These are phyloP conservation scores for Aurelia aurita complex sp. Pacific DNA, from an alignment of 30 jellyfish, hydroid and myxozoan species.

Conservation along the genomic window DNA sequence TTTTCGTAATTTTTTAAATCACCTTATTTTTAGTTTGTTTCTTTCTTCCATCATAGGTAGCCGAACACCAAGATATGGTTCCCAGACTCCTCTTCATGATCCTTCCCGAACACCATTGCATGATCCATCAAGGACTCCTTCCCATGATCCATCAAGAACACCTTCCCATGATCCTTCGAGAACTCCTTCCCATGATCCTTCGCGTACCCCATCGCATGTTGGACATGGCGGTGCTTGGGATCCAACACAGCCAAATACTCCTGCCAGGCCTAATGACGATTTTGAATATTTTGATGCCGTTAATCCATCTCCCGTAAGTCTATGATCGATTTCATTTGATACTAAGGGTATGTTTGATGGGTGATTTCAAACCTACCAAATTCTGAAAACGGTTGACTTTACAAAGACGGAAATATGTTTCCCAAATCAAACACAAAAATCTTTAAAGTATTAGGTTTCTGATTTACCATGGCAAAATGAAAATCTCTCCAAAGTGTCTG, in stretches of 20 bases:
- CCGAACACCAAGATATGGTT: conserved; percentile 92
- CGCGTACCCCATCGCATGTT: conserved; percentile 95
- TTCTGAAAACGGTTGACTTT: no score
- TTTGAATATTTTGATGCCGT: conserved; percentile 95
- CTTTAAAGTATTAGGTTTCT: no score
- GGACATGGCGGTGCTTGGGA: conserved; percentile 99
- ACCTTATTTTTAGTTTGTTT: no score
- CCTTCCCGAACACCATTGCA: conserved; percentile 97
- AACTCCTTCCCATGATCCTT: conserved; percentile 90
- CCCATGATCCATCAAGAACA: conserved; percentile 94
- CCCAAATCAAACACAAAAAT: no score
- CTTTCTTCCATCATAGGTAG: conserved; percentile 36
- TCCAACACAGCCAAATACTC: conserved; percentile 99
- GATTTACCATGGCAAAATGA: no score
- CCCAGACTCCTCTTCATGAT: conserved; percentile 95
- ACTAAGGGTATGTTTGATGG: no score
- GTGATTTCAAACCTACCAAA: no score
- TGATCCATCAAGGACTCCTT: conserved; percentile 89
- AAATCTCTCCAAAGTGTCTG: no score
- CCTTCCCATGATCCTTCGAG: conserved; percentile 96
- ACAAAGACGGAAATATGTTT: no score
- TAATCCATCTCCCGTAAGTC: conserved; percentile 99
- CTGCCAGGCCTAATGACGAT: conserved; percentile 98
- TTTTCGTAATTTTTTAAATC: no score
- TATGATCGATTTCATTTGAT: not conserved